Base-by-base conservation (phyloP, 2,888 invertebrate species). In the Spialia ferax region DNA sequence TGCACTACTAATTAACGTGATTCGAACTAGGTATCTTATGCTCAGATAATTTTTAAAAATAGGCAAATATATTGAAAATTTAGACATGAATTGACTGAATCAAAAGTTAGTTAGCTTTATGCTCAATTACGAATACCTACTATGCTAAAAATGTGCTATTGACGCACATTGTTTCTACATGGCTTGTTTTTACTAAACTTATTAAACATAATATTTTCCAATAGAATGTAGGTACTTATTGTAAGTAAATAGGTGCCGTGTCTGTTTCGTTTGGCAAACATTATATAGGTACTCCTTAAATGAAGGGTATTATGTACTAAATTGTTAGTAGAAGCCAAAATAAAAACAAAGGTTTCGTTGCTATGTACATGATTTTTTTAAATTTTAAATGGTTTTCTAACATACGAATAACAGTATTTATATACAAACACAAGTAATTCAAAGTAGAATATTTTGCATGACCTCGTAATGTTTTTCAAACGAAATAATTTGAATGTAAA, bases 61-160 rank as follows among this genome's bases (percentile, higher is more conserved):
- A 65, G 55, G 45, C 35, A 67, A 48, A 26, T 56, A 22, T 26
- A 56, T 59, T 52, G 26, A 48, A 64, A 61, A 29, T 61, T 61
- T 61, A 67, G 67, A 61, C 57, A 62, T 59, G 60, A 69, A 63
- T 70, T 66, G 74, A 75, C 73, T 75, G 74, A 77, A 73, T 75
- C 74, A 77, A 52, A 23, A 60, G 55, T 71, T 74, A 73, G 70
- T 71, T 73, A 73, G 61, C 52, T 15, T 72, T 74, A 75, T 82
- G 85, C 86, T 87, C 87, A 88, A 87, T 83, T 84, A 77, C 72
- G 69, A 72, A 72, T 56, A 75, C 26, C 60, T 66, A 60, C 56
- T 59, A 67, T 66, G 48, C 61, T 55, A 54, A 55, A n/a, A 55
- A 54, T 67, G 45, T 61, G 45, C n/a, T n/a, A n/a, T 66, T 61